Evolutionary conservation across 2,797 vertebrate genomes (phyloP), one percentile per base, ranked within the genome.

Genomic region (Schizopygopsis pylzovi): DNA sequence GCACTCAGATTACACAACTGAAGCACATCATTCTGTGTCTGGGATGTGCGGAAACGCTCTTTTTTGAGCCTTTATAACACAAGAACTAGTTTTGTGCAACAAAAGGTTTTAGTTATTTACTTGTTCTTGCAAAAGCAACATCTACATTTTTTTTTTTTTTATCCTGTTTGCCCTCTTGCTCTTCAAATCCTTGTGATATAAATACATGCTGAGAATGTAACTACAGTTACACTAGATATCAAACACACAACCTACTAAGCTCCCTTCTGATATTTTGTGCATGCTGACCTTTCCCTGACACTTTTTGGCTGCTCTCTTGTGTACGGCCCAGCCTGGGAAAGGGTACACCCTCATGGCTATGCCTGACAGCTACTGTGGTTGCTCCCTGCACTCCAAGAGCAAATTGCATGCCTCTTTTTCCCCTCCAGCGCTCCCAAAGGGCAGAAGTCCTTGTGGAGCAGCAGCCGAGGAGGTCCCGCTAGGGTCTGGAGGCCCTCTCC

Each of bases 251-350:
- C 33, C 47, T 67, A 22, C 65, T 56, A 47, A 79, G 68, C 67
- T 28, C 68, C 45, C 54, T 63, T 73, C 25, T 81, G 84, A 85
- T 85, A 85, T 85, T 72, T 85, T 61, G 77, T 82, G 68, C 83
- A 79, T 25, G 75, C 67, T 85, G 84, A 85, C 84, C 84, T 85
- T 85, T 85, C 65, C 78, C 76, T 71, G 20, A 25, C 52, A 47
- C 49, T 22, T 54, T 85, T 75, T 73, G 77, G 67, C 78, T 52
- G 54, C 1, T 80, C 68, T 22, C 22, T 68, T 43, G 52, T 12
- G 39, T 18, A 45, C 39, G 43, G 73, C 16, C 8, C 39, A 25
- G 67, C 43, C 20, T 72, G 25, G 43, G 77, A 85, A 72, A 80
- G 83, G 83, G 70, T 56, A 79, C 37, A 84, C 37, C 49, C 75